Percentiles rank a stretch among this genome's conserved stretches.
phyloP scores from a whole-genome alignment of 2,888 invertebrate species.

The Lithodes maja region DNA sequence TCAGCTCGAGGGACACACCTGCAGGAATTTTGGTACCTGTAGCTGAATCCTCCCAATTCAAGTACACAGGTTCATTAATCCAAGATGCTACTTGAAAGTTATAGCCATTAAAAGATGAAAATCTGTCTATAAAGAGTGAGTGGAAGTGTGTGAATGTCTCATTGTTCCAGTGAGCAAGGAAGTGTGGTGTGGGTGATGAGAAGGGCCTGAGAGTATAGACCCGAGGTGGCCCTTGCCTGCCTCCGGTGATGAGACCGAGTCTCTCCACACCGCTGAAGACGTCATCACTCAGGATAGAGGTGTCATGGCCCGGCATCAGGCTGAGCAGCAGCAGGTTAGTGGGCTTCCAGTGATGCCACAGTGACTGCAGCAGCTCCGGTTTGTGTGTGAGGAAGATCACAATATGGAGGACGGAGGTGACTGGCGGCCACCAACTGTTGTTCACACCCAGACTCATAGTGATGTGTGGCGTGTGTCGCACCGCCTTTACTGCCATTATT shows the following conservation, averaged over 20 bases:
- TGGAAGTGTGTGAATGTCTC: not conserved
- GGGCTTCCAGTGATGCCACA: constrained; percentile 41
- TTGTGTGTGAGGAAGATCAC: constrained; percentile 29
- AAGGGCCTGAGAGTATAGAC: constrained; percentile 31
- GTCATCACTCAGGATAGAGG: constrained; percentile 13
- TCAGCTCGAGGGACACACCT: constrained; percentile 21
- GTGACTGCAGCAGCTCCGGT: constrained; percentile 20
- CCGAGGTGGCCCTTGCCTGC: not conserved
- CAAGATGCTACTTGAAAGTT: constrained; percentile 38
- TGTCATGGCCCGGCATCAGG: not conserved
- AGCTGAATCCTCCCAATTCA: not conserved
- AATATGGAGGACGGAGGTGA: constrained; percentile 27
- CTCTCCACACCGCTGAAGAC: constrained; percentile 21
- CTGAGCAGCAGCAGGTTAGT: constrained; percentile 30
- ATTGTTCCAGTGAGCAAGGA: constrained; percentile 26
- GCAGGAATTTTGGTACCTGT: no score
- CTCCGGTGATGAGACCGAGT: constrained; percentile 22
- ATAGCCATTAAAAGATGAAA: constrained; percentile 40
- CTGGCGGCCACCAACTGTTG: not conserved
- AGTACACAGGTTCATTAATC: not conserved
- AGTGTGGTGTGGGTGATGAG: not conserved
- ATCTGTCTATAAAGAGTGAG: constrained; percentile 39
- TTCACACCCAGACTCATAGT: constrained; percentile 1
- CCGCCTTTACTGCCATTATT: constrained; percentile 24
- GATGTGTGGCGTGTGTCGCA: constrained; percentile 20